These are phyloP conservation scores for Gila orcuttii DNA, from an alignment of 2,113 vertebrate species.

Conservation along the genomic window DNA sequence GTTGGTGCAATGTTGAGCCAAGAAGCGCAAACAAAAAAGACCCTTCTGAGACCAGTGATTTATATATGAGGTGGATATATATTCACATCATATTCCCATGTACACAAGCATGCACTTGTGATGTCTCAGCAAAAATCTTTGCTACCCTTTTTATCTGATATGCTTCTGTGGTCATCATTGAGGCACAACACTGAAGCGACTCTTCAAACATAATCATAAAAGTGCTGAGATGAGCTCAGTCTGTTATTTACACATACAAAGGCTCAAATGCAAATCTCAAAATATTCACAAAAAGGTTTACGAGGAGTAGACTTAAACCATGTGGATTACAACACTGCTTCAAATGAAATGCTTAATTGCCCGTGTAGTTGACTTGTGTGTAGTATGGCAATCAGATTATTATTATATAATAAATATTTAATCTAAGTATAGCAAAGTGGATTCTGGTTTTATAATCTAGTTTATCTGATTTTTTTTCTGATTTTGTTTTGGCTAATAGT, in stretches of 20 bases:
- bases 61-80: slow-evolving; percentile 37
- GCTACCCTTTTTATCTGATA: slow-evolving; percentile 62
- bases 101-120: background rate
- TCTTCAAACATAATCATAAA: slow-evolving; percentile 56
- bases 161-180: slow-evolving; percentile 60
- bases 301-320: background rate
- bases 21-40: slow-evolving; percentile 24
- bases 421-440: background rate
- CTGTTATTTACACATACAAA: background rate
- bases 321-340: background rate
- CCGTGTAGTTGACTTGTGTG: background rate
- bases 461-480: background rate
- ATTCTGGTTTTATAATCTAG: background rate
- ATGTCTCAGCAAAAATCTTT: slow-evolving; percentile 33
- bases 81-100: background rate
- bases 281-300: background rate
- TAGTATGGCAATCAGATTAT: background rate
- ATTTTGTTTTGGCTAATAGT: too few species aligned
- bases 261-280: background rate
- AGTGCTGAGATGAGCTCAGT: slow-evolving; percentile 32
- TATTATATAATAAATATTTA: background rate
- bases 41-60: slow-evolving; percentile 22
- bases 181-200: slow-evolving; percentile 59
- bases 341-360: background rate
- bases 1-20: background rate